Evolutionary conservation across 2,113 vertebrate species (phyloP).

Genomic region (Orientallactaga bullata): DNA sequence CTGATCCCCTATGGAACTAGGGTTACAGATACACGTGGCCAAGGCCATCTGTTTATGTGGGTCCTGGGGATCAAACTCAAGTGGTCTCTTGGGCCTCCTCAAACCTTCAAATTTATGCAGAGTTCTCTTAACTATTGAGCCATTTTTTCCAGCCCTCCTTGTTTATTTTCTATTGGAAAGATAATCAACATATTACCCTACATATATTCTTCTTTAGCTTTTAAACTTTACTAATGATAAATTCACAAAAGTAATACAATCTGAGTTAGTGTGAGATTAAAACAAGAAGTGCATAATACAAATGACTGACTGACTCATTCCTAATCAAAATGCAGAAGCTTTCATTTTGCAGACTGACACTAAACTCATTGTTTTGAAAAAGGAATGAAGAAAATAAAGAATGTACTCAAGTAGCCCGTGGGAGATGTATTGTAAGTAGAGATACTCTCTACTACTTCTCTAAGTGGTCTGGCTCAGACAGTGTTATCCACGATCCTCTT

Average conservation of each 20-base stretch:
- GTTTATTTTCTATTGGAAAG: neutral
- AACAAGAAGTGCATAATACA: neutral
- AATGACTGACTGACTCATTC: neutral
- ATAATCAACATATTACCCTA: neutral
- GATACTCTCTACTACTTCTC: constrained; percentile 55
- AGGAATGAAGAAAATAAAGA: constrained; percentile 44
- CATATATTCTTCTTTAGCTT: neutral
- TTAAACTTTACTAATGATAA: neutral
- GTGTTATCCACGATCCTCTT: constrained; percentile 68
- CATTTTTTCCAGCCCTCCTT: neutral
- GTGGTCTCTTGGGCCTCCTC: no score
- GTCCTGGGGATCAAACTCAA: no score
- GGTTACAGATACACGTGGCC: no score
- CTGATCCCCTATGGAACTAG: no score
- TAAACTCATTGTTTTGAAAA: constrained; percentile 55
- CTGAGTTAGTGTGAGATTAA: constrained; percentile 44
- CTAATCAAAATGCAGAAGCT: neutral
- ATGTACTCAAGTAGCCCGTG: constrained; percentile 60
- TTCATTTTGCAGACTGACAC: constrained; percentile 9
- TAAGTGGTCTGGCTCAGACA: constrained; percentile 56
- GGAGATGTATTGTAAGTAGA: constrained; percentile 68
- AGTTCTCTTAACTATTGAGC: no score
- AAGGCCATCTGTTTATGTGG: no score
- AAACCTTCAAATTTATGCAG: no score
- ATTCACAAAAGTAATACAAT: neutral